A percentile compares a stretch with the other conserved stretches of the same genome.
These are phyloP conservation scores for Drosophila nigromelanica DNA, from an alignment of 1,140 invertebrate genomes.

Conservation along the genomic window DNA sequence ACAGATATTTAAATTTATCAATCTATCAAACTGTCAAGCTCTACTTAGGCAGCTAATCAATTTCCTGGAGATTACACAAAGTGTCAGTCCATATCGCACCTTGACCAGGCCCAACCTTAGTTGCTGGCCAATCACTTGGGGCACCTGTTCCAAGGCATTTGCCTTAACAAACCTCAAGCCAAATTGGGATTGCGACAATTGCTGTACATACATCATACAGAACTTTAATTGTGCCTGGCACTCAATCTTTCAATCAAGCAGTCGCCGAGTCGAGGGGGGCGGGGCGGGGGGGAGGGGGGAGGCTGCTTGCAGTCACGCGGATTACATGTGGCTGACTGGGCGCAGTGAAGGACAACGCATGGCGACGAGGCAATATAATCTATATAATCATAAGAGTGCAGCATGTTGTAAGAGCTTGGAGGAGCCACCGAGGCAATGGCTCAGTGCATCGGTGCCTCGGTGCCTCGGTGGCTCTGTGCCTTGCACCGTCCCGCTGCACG, in stretches of 20 bases:
- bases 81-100: slow-evolving; percentile 45
- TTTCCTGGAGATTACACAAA: slow-evolving; percentile 36
- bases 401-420: slow-evolving; percentile 63
- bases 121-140: not conserved
- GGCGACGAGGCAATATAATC: slow-evolving; percentile 65
- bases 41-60: slow-evolving; percentile 31
- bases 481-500: slow-evolving; percentile 35
- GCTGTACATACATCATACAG: slow-evolving; percentile 67
- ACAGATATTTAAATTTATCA: not conserved
- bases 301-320: slow-evolving; percentile 29
- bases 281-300: not conserved
- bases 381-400: slow-evolving; percentile 80
- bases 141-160: slow-evolving; percentile 49
- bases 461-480: not conserved
- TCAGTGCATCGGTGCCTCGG: not conserved
- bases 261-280: no score
- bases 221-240: slow-evolving; percentile 80
- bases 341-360: slow-evolving; percentile 19
- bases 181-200: slow-evolving; percentile 79
- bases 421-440: slow-evolving; percentile 8
- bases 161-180: slow-evolving; percentile 45
- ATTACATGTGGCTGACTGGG: slow-evolving; percentile 67
- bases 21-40: not conserved
- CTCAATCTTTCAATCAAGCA: slow-evolving; percentile 81
- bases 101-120: slow-evolving; percentile 9